Percentiles rank a stretch among this genome's conserved stretches.
phyloP scores from a whole-genome alignment of 2,797 vertebrate genomes.

The Falco cherrug region DNA sequence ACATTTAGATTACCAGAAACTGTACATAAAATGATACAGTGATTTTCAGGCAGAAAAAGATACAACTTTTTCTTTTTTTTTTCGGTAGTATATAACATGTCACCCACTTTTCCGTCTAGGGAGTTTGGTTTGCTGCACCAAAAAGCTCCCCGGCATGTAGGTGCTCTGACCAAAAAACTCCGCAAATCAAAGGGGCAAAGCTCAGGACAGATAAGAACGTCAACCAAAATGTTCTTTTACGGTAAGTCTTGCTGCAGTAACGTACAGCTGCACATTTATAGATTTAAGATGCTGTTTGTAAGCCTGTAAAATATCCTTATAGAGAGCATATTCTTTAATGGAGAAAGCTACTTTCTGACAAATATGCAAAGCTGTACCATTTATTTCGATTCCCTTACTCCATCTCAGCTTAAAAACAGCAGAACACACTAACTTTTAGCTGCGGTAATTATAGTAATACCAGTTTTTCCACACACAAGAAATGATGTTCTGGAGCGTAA shows the following conservation, averaged over 20 bases:
- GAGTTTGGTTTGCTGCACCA: background rate
- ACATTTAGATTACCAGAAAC: background rate
- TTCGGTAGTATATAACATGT: background rate
- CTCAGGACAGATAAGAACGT: background rate
- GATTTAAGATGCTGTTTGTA: background rate
- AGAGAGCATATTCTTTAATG: background rate
- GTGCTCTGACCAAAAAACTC: background rate
- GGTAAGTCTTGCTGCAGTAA: background rate
- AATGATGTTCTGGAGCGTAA: background rate
- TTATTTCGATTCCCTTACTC: slow-evolving; percentile 6
- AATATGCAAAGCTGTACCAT: background rate
- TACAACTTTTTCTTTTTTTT: background rate
- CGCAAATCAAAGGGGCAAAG: background rate
- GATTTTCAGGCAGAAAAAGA: background rate
- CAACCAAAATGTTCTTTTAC: background rate
- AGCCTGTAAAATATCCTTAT: background rate
- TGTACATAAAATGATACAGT: background rate
- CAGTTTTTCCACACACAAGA: background rate
- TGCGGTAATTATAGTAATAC: slow-evolving; percentile 9
- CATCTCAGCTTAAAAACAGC: slow-evolving; percentile 5
- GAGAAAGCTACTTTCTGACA: background rate
- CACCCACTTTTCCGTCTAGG: background rate
- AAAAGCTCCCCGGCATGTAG: background rate
- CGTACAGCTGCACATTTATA: background rate
- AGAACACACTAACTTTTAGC: background rate